Percentiles rank a stretch among this genome's conserved stretches.
phyloP scores from a whole-genome alignment of 2,797 vertebrate species.

The Gallinago solitaria region DNA sequence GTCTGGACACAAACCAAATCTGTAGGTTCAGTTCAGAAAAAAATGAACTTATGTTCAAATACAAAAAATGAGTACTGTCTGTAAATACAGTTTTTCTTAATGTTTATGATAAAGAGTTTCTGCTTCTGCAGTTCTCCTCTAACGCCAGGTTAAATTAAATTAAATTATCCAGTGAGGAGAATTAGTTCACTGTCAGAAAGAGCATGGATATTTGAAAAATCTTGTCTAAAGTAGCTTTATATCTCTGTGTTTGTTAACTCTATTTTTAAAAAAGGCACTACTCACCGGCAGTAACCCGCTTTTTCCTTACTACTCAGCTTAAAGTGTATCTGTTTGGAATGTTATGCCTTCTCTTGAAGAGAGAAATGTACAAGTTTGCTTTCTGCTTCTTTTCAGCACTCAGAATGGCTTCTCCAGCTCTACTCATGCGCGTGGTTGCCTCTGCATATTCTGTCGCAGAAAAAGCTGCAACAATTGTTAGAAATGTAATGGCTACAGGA shows the following conservation, averaged over 20 bases:
- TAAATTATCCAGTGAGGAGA: neutral
- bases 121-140: neutral
- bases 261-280: neutral
- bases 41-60: neutral
- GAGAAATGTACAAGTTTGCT: neutral
- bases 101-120: neutral
- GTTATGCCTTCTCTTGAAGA: neutral
- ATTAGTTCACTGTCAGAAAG: neutral
- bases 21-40: neutral
- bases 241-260: neutral
- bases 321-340: neutral
- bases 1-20: neutral
- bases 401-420: conserved; percentile 85
- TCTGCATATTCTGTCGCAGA: conserved; percentile 87
- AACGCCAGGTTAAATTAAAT: neutral
- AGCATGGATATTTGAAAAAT: neutral
- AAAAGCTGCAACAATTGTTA: conserved; percentile 87
- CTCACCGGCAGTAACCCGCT: neutral
- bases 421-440: conserved; percentile 89
- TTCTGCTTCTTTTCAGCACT: conserved; percentile 30
- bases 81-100: neutral
- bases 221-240: neutral
- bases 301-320: neutral
- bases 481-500: conserved; percentile 87
- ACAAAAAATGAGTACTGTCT: neutral